phyloP scores from a whole-genome alignment of 2,113 vertebrate genomes.

The Colius striatus region DNA sequence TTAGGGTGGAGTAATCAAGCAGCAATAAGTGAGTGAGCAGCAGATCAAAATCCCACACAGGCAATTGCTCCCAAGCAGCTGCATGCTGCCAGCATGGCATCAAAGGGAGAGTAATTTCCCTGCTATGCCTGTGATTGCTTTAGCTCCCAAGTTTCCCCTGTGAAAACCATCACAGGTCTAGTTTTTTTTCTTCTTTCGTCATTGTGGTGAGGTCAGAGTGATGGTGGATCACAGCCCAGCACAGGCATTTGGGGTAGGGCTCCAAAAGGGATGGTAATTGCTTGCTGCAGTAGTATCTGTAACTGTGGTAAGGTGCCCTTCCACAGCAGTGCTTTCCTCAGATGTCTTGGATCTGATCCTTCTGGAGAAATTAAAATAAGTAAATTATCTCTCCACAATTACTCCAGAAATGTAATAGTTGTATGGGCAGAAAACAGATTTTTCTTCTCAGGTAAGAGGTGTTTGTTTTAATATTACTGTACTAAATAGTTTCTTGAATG shows the following conservation, averaged over 20 bases:
- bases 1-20: slow-evolving; percentile 48
- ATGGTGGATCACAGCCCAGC: background rate
- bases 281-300: background rate
- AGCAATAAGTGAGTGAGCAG: slow-evolving; percentile 23
- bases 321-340: background rate
- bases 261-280: background rate
- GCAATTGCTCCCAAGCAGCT: background rate
- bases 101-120: background rate
- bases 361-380: background rate
- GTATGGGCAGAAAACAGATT: background rate
- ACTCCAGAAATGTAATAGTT: background rate
- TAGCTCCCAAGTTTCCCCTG: background rate
- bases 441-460: background rate
- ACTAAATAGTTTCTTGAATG: background rate
- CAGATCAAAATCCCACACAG: background rate
- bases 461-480: background rate
- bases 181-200: background rate
- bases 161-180: background rate
- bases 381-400: background rate
- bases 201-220: background rate
- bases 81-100: background rate
- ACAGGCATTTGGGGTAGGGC: background rate
- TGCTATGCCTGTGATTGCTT: background rate
- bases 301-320: background rate
- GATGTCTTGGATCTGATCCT: background rate